Conservation (phyloP, 2,888 invertebrate genomes). For the Scaptodrosophila latifasciaeformis region DNA sequence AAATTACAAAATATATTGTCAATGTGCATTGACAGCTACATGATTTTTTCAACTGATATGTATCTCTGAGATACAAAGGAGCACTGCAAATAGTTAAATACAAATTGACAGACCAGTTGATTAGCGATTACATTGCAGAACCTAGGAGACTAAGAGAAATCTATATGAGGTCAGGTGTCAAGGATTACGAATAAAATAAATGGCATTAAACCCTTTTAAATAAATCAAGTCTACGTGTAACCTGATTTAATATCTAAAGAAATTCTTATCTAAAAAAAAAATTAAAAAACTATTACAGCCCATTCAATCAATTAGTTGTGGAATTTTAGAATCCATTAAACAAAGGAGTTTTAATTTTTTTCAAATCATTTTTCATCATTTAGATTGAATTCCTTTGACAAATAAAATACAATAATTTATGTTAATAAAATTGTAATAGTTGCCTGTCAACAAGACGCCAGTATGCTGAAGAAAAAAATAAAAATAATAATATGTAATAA, state of each 20-base stretch:
- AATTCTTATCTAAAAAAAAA: not conserved
- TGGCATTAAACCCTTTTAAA: no score
- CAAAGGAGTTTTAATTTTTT: no score
- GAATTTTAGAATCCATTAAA: conserved; percentile 35
- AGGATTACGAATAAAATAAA: no score
- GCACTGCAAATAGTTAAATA: no score
- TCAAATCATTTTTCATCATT: conserved; percentile 37
- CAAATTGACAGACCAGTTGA: no score
- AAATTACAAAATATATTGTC: conserved; percentile 61
- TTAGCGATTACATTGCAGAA: no score
- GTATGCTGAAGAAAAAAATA: no score
- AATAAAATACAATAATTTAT: conserved; percentile 43
- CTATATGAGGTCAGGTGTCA: no score
- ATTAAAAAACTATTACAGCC: conserved; percentile 10
- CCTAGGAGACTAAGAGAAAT: no score
- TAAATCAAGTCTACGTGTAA: no score
- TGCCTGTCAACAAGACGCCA: conserved; percentile 52
- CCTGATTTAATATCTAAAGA: not conserved
- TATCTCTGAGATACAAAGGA: not conserved
- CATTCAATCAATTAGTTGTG: conserved; percentile 30
- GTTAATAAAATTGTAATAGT: conserved; percentile 51
- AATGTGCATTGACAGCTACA: conserved; percentile 47
- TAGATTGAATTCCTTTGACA: no score
- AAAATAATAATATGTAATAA: no score
- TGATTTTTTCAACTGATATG: conserved; percentile 7